These are phyloP conservation scores for Gymnocephalus cernua DNA, from an alignment of 2,113 vertebrate species.

Conservation along the genomic window DNA sequence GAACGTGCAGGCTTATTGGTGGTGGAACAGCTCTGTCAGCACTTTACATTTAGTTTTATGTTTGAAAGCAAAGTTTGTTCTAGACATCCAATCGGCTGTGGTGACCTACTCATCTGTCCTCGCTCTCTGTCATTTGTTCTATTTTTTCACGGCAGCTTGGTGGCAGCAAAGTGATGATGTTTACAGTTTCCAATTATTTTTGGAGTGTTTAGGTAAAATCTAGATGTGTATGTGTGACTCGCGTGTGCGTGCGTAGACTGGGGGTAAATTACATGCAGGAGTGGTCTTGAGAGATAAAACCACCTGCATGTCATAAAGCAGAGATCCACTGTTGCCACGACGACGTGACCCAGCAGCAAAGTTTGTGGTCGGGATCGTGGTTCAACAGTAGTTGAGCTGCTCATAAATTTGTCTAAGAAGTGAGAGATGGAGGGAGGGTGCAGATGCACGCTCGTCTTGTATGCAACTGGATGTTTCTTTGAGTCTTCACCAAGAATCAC, in stretches of 20 bases:
- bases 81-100: conserved; percentile 50
- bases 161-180: conserved; percentile 38
- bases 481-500: conserved; percentile 41
- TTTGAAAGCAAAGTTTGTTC: conserved; percentile 27
- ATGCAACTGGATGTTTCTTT: conserved; percentile 70
- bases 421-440: conserved; percentile 50
- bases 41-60: conserved; percentile 47
- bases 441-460: conserved; percentile 35
- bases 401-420: conserved; percentile 63
- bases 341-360: conserved; percentile 22
- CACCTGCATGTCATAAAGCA: conserved; percentile 40
- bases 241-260: conserved; percentile 3
- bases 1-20: conserved; percentile 55
- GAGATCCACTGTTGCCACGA: conserved; percentile 31
- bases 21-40: conserved; percentile 57
- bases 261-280: conserved; percentile 2
- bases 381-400: conserved; percentile 64
- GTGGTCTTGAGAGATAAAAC: conserved; percentile 47
- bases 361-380: conserved; percentile 58
- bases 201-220: conserved; percentile 41
- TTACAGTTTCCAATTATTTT: conserved; percentile 57
- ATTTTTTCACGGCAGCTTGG: conserved; percentile 57
- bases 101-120: conserved; percentile 60
- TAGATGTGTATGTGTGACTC: conserved; percentile 15
- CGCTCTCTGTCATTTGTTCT: conserved; percentile 71